phyloP scores from a whole-genome alignment of 2,888 invertebrate species.

The Diarsia brunnea region DNA sequence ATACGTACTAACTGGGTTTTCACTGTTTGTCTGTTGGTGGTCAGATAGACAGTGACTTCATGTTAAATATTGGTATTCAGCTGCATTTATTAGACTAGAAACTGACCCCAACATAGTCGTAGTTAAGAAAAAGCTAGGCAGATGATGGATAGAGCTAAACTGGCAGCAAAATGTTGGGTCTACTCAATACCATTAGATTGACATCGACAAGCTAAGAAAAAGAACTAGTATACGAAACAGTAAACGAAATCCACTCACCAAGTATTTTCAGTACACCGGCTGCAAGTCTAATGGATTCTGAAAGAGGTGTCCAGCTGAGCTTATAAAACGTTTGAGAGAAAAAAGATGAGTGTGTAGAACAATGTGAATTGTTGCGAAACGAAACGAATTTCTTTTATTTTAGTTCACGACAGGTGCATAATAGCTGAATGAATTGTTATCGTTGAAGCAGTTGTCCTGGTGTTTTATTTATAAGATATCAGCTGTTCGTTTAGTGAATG shows the following conservation, averaged over 20 bases:
- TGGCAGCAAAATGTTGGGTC: no score
- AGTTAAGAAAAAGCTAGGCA: no score
- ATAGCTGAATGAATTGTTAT: slow-evolving; percentile 28
- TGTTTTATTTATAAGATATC: slow-evolving; percentile 15
- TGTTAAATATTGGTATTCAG: no score
- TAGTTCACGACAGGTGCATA: slow-evolving; percentile 55
- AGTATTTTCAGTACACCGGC: slow-evolving; percentile 40
- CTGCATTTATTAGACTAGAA: no score
- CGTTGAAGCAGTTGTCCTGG: background rate
- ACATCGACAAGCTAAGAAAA: background rate
- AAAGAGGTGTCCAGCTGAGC: slow-evolving; percentile 54
- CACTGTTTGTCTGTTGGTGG: no score
- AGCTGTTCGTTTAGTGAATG: background rate
- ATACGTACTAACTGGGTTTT: no score
- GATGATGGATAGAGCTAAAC: no score
- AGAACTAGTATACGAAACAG: background rate
- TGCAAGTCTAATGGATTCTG: slow-evolving; percentile 66
- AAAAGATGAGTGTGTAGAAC: slow-evolving; percentile 65
- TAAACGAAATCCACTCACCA: slow-evolving; percentile 43
- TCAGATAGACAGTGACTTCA: no score
- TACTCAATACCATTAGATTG: no score
- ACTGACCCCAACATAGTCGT: no score
- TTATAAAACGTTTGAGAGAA: slow-evolving; percentile 74
- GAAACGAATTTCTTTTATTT: slow-evolving; percentile 56
- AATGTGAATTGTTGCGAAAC: slow-evolving; percentile 79